Base-by-base conservation (phyloP, 2,113 vertebrate species). In the Hystrix brachyura region DNA sequence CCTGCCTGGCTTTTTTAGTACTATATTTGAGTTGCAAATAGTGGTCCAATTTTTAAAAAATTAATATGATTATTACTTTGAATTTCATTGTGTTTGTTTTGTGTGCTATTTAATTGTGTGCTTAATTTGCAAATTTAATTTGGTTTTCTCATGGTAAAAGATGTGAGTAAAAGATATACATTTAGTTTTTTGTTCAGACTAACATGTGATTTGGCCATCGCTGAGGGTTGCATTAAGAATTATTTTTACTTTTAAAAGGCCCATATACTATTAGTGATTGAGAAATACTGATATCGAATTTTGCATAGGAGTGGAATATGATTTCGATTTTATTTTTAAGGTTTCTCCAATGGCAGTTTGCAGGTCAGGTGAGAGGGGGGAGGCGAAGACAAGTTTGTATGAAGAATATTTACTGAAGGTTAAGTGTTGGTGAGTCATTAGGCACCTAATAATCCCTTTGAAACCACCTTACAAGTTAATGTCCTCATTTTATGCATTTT, bases 81-180 rank as follows among this genome's bases (percentile, higher is more conserved):
- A 84, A 81, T 69, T 67, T 80, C 53, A 23, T 43, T 83, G 59
- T 60, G 32, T n/a, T 87, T 92, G 10, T 86, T 96, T 94, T 86
- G 60, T 84, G 21, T 51, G 84, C 74, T 65, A 19, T 65, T 78
- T 43, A 55, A 87, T 65, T 92, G 38, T 82, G 55, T 59, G 11
- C 65, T 78, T 55, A 43, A 90, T 83, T 92, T 90, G 62, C 51
- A 95, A 34, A 17, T 95, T 80, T 92, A 65, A 27, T 87, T 78
- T 72, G 43, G 4, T 65, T 86, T 92, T 80, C 29, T 86, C 59
- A 27, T 1, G 32, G 51, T 34, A 53, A n/a, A 90, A 78, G 43
- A 85, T 34, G 1, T 5, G 27, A 76, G 25, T 78, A 76, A 69
- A 90, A 34, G 57, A 57, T 19, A 3, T 46, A 51, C 23, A 1